A percentile compares a stretch with the other conserved stretches of the same genome.
Evolutionary conservation across 2,113 vertebrate genomes (phyloP).

Genomic region (Petrocephalus zakoni): DNA sequence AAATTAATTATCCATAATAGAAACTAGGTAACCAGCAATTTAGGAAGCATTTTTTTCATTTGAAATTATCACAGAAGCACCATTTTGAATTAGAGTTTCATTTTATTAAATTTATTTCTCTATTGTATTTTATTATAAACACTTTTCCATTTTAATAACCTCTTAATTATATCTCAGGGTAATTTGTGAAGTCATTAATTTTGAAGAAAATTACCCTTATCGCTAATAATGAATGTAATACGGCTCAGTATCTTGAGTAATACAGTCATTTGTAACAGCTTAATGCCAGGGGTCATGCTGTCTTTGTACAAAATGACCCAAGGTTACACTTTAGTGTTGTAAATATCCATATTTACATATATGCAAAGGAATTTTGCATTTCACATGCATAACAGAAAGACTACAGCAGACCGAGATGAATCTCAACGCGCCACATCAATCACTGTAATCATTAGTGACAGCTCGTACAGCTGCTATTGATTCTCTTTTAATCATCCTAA

Average conservation of each 20-base stretch:
- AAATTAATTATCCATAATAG: not conserved
- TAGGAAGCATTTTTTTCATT: not conserved
- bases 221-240: not conserved
- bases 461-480: slow-evolving; percentile 23
- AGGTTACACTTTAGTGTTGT: not conserved
- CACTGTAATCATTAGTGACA: slow-evolving; percentile 24
- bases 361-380: not conserved
- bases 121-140: not conserved
- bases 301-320: not conserved
- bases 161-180: not conserved
- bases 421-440: not conserved
- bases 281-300: not conserved
- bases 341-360: not conserved
- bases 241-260: not conserved
- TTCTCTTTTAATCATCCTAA: slow-evolving; percentile 25
- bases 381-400: not conserved
- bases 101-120: not conserved
- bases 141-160: slow-evolving; percentile 2
- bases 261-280: not conserved
- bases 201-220: not conserved
- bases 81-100: not conserved
- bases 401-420: not conserved
- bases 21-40: not conserved
- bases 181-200: slow-evolving; percentile 1
- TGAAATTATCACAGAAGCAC: not conserved